Conservation (phyloP, 2,113 vertebrate species). For the Lucifuga dentata region DNA sequence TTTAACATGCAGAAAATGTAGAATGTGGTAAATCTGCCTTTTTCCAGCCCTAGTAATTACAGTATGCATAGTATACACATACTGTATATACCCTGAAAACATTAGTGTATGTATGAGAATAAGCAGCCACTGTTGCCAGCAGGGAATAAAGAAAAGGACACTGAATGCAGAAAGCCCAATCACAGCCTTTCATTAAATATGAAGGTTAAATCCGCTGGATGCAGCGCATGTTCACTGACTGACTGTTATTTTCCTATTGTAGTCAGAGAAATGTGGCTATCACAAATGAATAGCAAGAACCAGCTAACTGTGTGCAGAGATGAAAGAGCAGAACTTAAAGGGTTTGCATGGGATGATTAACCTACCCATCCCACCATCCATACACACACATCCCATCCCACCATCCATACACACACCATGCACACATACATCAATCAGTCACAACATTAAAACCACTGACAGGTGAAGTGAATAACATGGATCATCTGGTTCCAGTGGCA, state of each 20-base stretch:
- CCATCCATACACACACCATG: slow-evolving; percentile 4
- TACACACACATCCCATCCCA: slow-evolving; percentile 3
- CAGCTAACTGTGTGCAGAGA: slow-evolving; percentile 69
- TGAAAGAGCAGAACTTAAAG: slow-evolving; percentile 70
- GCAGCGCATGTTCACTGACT: slow-evolving; percentile 54
- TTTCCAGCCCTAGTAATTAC: slow-evolving; percentile 27
- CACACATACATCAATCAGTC: slow-evolving; percentile 1
- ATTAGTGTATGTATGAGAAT: slow-evolving; percentile 42
- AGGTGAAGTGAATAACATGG: no score
- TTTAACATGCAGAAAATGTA: slow-evolving; percentile 23
- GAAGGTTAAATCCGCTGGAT: slow-evolving; percentile 70
- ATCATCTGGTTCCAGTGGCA: no score
- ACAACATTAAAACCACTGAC: no score
- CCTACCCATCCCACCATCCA: slow-evolving; percentile 30
- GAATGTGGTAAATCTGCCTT: slow-evolving; percentile 14
- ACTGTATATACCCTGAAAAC: slow-evolving; percentile 14
- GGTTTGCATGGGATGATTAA: slow-evolving; percentile 71
- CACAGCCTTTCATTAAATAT: slow-evolving; percentile 69
- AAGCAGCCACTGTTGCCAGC: slow-evolving; percentile 53
- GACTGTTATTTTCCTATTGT: slow-evolving; percentile 71
- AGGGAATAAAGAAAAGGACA: slow-evolving; percentile 49
- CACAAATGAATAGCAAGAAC: slow-evolving; percentile 65
- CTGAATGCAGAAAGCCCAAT: slow-evolving; percentile 54
- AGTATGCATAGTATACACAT: slow-evolving; percentile 5
- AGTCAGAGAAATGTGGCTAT: slow-evolving; percentile 62